phyloP scores from a whole-genome alignment of 2,888 invertebrate genomes.

The Hymenopus coronatus region DNA sequence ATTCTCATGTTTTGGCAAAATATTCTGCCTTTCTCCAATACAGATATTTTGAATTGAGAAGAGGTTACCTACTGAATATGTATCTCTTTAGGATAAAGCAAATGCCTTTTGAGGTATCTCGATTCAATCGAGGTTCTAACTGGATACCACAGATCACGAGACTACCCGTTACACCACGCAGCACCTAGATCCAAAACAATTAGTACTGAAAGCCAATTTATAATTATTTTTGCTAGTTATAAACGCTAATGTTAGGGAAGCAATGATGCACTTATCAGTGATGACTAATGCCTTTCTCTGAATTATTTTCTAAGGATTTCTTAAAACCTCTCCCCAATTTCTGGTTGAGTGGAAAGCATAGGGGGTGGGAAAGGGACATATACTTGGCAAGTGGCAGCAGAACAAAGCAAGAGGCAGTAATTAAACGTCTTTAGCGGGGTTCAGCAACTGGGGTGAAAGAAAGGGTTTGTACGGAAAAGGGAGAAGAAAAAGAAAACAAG shows the following conservation, averaged over 20 bases:
- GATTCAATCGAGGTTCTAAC: no score
- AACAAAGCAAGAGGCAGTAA: slow-evolving; percentile 9
- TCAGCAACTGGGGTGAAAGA: background rate
- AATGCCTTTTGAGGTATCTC: no score
- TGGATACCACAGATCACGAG: no score
- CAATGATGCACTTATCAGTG: background rate
- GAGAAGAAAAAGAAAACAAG: background rate
- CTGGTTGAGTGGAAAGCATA: background rate
- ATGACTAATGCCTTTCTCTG: background rate
- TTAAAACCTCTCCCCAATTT: background rate
- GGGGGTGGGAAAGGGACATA: background rate
- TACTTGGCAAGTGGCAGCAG: slow-evolving; percentile 1
- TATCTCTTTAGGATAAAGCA: no score
- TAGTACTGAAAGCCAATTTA: background rate
- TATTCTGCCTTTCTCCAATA: no score
- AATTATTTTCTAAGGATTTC: slow-evolving; percentile 11
- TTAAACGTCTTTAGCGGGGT: background rate
- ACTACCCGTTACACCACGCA: no score
- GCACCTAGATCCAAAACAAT: no score
- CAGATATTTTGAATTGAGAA: no score
- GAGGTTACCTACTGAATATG: no score
- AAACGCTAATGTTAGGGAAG: background rate
- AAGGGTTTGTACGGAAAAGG: background rate
- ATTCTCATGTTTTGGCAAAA: no score
- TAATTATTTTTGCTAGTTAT: background rate